Evolutionary conservation across 2,113 vertebrate genomes (phyloP).

Genomic region (Azemiops feae): DNA sequence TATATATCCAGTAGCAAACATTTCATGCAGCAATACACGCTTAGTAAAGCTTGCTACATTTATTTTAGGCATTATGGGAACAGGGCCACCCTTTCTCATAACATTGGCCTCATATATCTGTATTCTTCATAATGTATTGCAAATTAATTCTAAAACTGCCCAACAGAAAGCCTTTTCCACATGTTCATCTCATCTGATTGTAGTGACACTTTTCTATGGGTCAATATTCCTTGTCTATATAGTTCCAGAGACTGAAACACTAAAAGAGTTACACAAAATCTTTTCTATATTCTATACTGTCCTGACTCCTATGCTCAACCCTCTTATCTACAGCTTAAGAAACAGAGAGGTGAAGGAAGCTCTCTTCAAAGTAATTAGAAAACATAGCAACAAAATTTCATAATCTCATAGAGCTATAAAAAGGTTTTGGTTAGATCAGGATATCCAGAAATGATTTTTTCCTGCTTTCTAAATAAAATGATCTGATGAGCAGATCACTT

Average conservation of each 20-base stretch:
- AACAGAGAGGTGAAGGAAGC: slow-evolving; percentile 39
- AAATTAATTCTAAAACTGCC: slow-evolving; percentile 27
- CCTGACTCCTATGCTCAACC: slow-evolving; percentile 56
- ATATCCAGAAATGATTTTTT: background rate
- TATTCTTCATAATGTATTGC: slow-evolving; percentile 22
- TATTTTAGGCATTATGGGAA: slow-evolving; percentile 8
- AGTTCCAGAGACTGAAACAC: slow-evolving; percentile 19
- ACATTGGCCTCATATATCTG: slow-evolving; percentile 34
- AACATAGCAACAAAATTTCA: background rate
- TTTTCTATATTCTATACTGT: slow-evolving; percentile 56
- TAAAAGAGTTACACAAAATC: slow-evolving; percentile 12
- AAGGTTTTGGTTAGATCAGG: background rate
- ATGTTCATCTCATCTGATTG: slow-evolving; percentile 39
- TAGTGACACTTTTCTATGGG: slow-evolving; percentile 42
- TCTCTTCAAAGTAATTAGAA: background rate
- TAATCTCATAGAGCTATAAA: background rate
- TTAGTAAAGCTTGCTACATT: background rate
- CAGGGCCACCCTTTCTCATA: slow-evolving; percentile 16
- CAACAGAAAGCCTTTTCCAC: slow-evolving; percentile 34
- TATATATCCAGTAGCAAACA: slow-evolving; percentile 21
- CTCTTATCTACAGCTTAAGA: slow-evolving; percentile 54
- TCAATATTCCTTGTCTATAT: slow-evolving; percentile 33
- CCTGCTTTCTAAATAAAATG: background rate
- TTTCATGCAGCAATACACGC: slow-evolving; percentile 27
- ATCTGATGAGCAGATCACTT: background rate